Evolutionary conservation across 2,797 vertebrate genomes (phyloP).

Genomic region (Knipowitschia caucasica): DNA sequence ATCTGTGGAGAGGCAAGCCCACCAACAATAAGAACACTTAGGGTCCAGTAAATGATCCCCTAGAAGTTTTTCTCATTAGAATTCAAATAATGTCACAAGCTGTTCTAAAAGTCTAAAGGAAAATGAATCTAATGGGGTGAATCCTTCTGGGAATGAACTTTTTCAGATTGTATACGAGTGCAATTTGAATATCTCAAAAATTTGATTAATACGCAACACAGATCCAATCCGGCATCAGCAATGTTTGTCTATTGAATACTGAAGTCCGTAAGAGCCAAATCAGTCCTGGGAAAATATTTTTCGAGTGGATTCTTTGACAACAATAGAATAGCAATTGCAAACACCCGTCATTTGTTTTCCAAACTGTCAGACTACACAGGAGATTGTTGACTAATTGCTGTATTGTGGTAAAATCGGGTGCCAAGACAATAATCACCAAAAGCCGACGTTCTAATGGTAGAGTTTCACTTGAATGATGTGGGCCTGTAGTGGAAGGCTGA

Average conservation of each 20-base stretch:
- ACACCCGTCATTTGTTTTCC: slow-evolving; percentile 4
- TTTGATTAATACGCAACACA: neutral
- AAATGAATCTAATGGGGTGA: no score
- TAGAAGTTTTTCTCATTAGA: no score
- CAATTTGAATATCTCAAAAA: no score
- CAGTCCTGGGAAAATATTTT: neutral
- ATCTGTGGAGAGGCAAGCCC: no score
- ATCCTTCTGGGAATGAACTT: no score
- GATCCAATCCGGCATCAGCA: neutral
- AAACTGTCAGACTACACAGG: slow-evolving; percentile 8
- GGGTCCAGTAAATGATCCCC: no score
- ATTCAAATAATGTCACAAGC: no score
- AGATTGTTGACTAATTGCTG: slow-evolving; percentile 6
- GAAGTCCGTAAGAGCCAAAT: neutral
- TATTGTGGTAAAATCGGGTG: slow-evolving; percentile 1
- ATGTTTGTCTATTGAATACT: neutral
- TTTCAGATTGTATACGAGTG: no score
- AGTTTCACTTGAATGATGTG: neutral
- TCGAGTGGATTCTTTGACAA: neutral
- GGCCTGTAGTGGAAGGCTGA: neutral
- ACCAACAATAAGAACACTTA: no score
- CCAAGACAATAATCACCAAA: neutral
- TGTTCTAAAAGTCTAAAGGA: no score
- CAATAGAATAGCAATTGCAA: slow-evolving; percentile 1
- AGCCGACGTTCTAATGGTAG: neutral